These are phyloP conservation scores for Carapus acus DNA, from an alignment of 2,797 vertebrate genomes.

Conservation along the genomic window DNA sequence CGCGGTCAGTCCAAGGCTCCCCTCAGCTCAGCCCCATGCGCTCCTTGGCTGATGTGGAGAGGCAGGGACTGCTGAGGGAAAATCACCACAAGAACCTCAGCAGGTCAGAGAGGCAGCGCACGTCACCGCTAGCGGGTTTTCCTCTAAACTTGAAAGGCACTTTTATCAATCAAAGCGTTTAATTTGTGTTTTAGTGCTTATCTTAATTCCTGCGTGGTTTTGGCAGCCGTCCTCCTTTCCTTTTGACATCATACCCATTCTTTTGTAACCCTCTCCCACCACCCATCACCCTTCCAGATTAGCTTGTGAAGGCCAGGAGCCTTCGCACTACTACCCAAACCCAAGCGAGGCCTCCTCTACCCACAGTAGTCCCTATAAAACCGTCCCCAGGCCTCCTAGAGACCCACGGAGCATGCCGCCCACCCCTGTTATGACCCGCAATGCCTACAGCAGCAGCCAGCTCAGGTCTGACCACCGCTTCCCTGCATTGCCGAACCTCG, in stretches of 20 bases:
- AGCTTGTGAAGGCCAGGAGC: slow-evolving; percentile 66
- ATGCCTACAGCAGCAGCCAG: slow-evolving; percentile 95
- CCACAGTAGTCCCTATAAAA: slow-evolving; percentile 91
- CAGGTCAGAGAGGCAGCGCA: slow-evolving; percentile 52
- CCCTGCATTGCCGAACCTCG: slow-evolving; percentile 8
- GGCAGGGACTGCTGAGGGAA: slow-evolving; percentile 57
- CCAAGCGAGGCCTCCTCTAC: slow-evolving; percentile 80
- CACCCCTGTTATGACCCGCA: slow-evolving; percentile 88
- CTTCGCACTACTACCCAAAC: slow-evolving; percentile 54
- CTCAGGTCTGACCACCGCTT: slow-evolving; percentile 76
- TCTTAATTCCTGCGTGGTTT: slow-evolving; percentile 36
- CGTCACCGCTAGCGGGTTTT: neutral
- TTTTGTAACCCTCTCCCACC: slow-evolving; percentile 22
- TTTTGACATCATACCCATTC: slow-evolving; percentile 17
- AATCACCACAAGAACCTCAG: slow-evolving; percentile 63
- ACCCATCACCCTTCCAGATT: slow-evolving; percentile 62
- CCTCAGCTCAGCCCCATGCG: slow-evolving; percentile 83
- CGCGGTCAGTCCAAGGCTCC: slow-evolving; percentile 83
- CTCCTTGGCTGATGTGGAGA: slow-evolving; percentile 69
- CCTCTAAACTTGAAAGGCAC: neutral
- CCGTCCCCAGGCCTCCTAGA: slow-evolving; percentile 76
- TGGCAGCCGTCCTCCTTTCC: slow-evolving; percentile 43
- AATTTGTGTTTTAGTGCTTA: slow-evolving; percentile 13
- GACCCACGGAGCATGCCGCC: slow-evolving; percentile 87
- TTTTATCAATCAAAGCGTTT: slow-evolving; percentile 9